Conservation (phyloP, 2,113 vertebrate species). For the Spermophilus dauricus region DNA sequence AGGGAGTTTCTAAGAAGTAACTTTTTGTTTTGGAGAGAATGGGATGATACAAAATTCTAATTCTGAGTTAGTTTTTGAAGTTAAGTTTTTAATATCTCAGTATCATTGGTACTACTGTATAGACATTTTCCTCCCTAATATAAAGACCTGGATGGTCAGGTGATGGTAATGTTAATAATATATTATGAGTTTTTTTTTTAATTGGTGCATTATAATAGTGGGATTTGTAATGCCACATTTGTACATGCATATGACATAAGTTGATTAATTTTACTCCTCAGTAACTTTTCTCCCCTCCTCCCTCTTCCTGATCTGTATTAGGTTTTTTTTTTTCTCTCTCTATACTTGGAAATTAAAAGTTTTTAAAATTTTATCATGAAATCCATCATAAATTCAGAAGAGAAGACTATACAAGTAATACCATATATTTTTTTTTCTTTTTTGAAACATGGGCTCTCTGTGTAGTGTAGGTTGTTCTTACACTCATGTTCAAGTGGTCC, state of each 20-base stretch:
- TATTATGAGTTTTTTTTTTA: neutral
- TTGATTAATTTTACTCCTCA: neutral
- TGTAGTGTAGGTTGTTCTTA: neutral
- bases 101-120: neutral
- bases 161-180: conserved; percentile 18
- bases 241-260: no score
- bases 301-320: no score
- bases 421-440: neutral
- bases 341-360: neutral
- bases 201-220: no score
- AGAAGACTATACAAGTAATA: neutral
- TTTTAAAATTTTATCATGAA: conserved; percentile 2
- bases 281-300: no score
- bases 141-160: conserved; percentile 13
- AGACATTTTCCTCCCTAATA: conserved; percentile 1
- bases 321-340: neutral
- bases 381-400: conserved; percentile 26
- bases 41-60: conserved; percentile 27
- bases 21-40: conserved; percentile 45
- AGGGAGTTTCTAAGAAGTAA: conserved; percentile 57
- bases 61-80: conserved; percentile 41
- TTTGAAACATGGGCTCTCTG: neutral
- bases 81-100: neutral
- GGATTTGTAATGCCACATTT: no score
- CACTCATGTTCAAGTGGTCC: neutral